phyloP scores from a whole-genome alignment of 2,797 vertebrate genomes.

The Pangasius krempfi region DNA sequence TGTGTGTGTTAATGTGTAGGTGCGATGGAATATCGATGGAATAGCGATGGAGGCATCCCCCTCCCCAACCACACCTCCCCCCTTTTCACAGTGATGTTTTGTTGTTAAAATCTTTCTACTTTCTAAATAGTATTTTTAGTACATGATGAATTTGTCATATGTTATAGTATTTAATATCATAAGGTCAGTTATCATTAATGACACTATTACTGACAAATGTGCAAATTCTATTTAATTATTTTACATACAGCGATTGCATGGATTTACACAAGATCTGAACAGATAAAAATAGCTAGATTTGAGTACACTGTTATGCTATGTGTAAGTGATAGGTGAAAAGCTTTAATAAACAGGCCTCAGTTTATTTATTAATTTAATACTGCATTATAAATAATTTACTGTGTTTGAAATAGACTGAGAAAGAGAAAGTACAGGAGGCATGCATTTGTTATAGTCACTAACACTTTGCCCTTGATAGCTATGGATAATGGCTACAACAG shows the following conservation, averaged over 20 bases:
- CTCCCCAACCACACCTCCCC: not conserved
- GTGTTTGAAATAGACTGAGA: not conserved
- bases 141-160: not conserved
- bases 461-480: conserved; percentile 40
- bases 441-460: conserved; percentile 34
- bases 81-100: not conserved
- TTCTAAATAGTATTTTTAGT: conserved; percentile 3
- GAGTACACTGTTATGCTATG: not conserved
- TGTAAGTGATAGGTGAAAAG: not conserved
- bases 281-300: not conserved
- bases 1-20: not conserved
- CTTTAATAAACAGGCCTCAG: not conserved
- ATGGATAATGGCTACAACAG: conserved; percentile 50
- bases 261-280: not conserved
- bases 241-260: not conserved
- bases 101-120: not conserved
- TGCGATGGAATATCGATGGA: not conserved
- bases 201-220: not conserved
- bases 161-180: not conserved
- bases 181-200: not conserved
- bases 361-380: not conserved
- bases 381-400: not conserved
- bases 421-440: conserved; percentile 1
- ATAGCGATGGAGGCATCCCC: not conserved
- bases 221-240: not conserved